A percentile compares a stretch with the other conserved stretches of the same genome.
phyloP scores from a whole-genome alignment of 2,113 vertebrate species.

The Sigmodon hispidus region DNA sequence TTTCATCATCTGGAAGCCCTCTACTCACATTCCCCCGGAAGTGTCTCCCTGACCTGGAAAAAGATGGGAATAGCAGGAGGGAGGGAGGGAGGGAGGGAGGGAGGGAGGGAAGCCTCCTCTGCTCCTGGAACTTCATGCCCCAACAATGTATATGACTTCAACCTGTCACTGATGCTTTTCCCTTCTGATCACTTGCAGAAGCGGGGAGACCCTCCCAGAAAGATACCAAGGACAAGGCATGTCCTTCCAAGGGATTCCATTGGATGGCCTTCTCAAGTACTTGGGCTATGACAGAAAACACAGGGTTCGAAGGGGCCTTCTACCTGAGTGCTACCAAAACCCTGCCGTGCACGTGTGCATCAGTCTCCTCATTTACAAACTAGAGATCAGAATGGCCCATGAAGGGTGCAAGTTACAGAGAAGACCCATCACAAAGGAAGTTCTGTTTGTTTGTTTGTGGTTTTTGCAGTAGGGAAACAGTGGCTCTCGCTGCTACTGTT shows the following conservation, averaged over 20 bases:
- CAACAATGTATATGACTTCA: background rate
- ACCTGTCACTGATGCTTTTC: background rate
- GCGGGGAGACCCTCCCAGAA: background rate
- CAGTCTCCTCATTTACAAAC: background rate
- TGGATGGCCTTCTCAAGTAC: background rate
- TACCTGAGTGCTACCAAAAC: accelerated
- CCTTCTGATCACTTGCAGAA: background rate
- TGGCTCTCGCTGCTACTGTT: background rate
- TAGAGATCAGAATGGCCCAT: background rate
- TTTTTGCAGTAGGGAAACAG: background rate
- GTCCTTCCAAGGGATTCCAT: background rate
- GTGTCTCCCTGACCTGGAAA: background rate
- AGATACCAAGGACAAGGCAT: background rate
- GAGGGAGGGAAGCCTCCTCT: background rate
- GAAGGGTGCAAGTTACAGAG: background rate
- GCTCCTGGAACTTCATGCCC: background rate
- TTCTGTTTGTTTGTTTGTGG: too few relatives aligned
- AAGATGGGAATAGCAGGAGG: background rate
- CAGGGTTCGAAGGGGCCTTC: background rate
- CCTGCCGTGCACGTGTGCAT: accelerated
- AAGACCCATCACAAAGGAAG: background rate
- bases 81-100: background rate
- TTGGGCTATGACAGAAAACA: background rate
- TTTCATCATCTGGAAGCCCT: background rate
- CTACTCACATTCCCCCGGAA: background rate